phyloP scores from a whole-genome alignment of 2,797 vertebrate species.

The Lagorchestes hirsutus region DNA sequence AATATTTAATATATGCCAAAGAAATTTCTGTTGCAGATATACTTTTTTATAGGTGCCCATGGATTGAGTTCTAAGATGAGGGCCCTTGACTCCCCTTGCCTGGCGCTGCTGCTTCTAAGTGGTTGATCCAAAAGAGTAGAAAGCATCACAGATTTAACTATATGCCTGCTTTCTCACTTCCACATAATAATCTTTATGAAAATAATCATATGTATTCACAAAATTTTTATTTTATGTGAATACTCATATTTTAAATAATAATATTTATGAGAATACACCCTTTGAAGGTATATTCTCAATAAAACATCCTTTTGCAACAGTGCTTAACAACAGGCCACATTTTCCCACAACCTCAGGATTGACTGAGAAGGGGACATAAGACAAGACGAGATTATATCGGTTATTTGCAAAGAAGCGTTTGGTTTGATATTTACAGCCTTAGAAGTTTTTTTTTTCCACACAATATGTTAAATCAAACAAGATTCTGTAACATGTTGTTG shows the following conservation, averaged over 20 bases:
- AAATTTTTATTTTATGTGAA: too few relatives aligned
- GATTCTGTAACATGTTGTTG: too few relatives aligned
- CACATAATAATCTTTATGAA: neutral
- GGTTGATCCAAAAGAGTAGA: neutral
- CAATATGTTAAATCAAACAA: too few relatives aligned
- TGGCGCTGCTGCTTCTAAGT: too few relatives aligned
- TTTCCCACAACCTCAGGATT: neutral
- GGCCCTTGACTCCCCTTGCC: too few relatives aligned
- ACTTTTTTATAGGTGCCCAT: neutral
- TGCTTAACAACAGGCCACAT: too few relatives aligned
- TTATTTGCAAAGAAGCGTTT: neutral
- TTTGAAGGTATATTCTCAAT: neutral
- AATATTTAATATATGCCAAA: neutral
- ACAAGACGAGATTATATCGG: neutral
- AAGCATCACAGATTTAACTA: neutral
- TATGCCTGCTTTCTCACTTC: neutral
- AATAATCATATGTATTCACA: neutral
- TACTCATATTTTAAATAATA: too few relatives aligned
- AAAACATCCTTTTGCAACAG: neutral
- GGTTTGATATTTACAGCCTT: neutral
- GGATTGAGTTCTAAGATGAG: neutral
- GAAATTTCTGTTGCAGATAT: too few relatives aligned
- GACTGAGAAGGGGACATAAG: neutral
- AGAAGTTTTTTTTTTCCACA: neutral
- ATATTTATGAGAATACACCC: too few relatives aligned